phyloP scores from a whole-genome alignment of 2,797 vertebrate species.

The Typhlichthys eigenmanni region DNA sequence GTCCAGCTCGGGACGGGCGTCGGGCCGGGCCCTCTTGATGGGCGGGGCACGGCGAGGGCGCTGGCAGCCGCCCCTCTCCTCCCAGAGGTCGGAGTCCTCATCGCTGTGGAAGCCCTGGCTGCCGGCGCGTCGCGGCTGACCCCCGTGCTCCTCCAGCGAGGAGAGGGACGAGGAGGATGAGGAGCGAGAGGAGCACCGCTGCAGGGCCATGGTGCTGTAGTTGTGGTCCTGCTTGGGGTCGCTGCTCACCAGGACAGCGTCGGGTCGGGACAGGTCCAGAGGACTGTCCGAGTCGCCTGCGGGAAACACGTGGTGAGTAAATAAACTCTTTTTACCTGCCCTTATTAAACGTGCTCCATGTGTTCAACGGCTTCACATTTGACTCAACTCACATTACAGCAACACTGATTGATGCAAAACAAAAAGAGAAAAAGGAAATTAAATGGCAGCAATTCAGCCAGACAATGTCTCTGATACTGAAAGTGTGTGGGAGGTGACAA shows the following conservation, averaged over 20 bases:
- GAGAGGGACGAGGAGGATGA: slow-evolving; percentile 83
- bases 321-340: neutral
- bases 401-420: too few relatives aligned
- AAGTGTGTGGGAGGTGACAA: too few relatives aligned
- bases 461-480: too few relatives aligned
- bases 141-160: slow-evolving; percentile 87
- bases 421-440: too few relatives aligned
- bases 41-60: slow-evolving; percentile 56
- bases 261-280: slow-evolving; percentile 81
- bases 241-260: slow-evolving; percentile 81
- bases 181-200: slow-evolving; percentile 86
- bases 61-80: slow-evolving; percentile 72
- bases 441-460: too few relatives aligned
- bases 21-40: slow-evolving; percentile 78
- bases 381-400: too few relatives aligned
- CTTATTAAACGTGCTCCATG: too few relatives aligned
- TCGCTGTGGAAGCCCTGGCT: slow-evolving; percentile 97
- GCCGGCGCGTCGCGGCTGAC: slow-evolving; percentile 83
- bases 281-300: slow-evolving; percentile 81
- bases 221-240: slow-evolving; percentile 97
- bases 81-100: slow-evolving; percentile 87
- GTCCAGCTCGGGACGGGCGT: slow-evolving; percentile 88
- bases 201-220: slow-evolving; percentile 91
- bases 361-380: too few relatives aligned
- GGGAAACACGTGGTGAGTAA: neutral